Evolutionary conservation across 2,797 vertebrate species (phyloP).

Genomic region (Poeciliopsis presidionis): DNA sequence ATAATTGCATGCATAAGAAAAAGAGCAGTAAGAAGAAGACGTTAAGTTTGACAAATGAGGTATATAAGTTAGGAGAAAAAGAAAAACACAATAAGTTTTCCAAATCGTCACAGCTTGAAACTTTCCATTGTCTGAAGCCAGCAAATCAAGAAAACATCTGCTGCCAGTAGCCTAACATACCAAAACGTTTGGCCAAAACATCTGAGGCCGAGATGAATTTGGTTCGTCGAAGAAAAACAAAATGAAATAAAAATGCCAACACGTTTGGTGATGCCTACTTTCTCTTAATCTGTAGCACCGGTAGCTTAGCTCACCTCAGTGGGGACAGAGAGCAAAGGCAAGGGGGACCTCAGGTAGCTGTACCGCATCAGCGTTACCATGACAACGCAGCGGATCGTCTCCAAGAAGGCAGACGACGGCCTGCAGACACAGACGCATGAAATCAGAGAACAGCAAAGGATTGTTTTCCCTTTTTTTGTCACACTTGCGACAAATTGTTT

Average conservation of each 20-base stretch:
- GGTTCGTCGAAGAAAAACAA: not conserved
- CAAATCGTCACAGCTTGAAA: not conserved
- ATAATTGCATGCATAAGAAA: not conserved
- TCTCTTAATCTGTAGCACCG: not conserved
- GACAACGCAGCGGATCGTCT: conserved; percentile 82
- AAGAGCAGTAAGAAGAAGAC: not conserved
- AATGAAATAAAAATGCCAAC: not conserved
- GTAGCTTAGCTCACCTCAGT: conserved; percentile 82
- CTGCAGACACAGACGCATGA: conserved; percentile 63
- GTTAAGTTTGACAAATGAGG: not conserved
- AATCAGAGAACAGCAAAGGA: not conserved
- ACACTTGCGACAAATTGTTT: not conserved
- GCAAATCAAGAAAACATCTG: not conserved
- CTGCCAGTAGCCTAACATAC: not conserved
- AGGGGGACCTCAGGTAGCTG: conserved; percentile 70
- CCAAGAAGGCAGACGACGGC: conserved; percentile 76
- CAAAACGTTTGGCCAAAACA: not conserved
- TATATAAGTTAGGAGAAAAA: not conserved
- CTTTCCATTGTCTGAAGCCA: not conserved
- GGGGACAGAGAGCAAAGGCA: conserved; percentile 67
- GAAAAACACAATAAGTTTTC: not conserved
- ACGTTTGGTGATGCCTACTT: not conserved
- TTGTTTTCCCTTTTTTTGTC: not conserved
- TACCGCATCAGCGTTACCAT: conserved; percentile 74
- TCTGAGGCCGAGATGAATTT: not conserved